These are phyloP conservation scores for Ploceus nigricollis DNA, from an alignment of 2,113 vertebrate species.

Conservation along the genomic window DNA sequence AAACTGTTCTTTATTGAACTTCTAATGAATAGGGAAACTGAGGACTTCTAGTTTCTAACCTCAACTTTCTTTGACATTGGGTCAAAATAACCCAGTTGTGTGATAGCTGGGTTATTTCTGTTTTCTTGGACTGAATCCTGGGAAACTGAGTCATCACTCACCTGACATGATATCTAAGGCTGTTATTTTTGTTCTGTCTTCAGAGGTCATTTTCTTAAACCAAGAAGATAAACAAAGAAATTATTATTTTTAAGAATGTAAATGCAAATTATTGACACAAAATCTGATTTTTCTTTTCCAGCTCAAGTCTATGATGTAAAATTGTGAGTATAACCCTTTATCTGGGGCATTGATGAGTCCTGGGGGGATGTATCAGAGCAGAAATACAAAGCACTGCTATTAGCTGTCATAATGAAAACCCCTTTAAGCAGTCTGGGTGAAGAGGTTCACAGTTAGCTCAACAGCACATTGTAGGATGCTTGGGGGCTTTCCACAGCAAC, in stretches of 20 bases:
- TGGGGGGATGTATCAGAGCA: background rate
- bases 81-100: background rate
- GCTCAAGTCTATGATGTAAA: constrained; percentile 26
- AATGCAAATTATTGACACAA: background rate
- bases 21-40: background rate
- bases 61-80: background rate
- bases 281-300: constrained; percentile 21
- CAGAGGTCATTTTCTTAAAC: background rate
- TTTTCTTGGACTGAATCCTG: background rate
- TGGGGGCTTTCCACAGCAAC: background rate
- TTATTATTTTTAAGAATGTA: background rate
- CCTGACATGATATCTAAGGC: background rate
- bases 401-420: background rate
- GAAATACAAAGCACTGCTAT: background rate
- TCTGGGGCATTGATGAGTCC: background rate
- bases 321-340: constrained; percentile 31
- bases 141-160: background rate
- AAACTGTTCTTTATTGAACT: background rate
- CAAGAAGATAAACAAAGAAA: background rate
- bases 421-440: background rate
- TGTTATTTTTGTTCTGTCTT: background rate
- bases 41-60: background rate
- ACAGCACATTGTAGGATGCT: accelerated
- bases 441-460: background rate
- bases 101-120: background rate